Evolutionary conservation across 2,113 vertebrate species (phyloP).

Genomic region (Chloropsis hardwickii): DNA sequence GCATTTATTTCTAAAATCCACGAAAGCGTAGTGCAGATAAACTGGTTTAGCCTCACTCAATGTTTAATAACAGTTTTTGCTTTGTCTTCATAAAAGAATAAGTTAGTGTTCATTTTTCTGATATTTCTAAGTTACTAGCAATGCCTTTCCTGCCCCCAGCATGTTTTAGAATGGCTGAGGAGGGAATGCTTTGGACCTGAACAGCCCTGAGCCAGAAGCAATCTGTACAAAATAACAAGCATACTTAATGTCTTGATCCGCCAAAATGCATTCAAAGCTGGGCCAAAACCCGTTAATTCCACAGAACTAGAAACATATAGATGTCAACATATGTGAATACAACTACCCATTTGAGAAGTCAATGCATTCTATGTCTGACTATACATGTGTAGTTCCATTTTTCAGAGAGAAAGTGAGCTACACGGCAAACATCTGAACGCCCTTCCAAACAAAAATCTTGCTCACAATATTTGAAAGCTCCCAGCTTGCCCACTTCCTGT

Average conservation of each 20-base stretch:
- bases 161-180: neutral
- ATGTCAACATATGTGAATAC: neutral
- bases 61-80: neutral
- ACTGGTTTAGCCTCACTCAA: neutral
- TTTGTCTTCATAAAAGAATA: neutral
- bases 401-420: neutral
- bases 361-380: neutral
- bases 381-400: neutral
- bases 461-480: neutral
- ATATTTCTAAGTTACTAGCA: neutral
- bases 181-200: neutral
- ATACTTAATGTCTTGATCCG: neutral
- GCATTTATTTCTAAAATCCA: neutral
- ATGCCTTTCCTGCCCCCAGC: neutral
- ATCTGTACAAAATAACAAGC: neutral
- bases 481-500: neutral
- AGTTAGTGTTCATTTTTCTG: neutral
- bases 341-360: rapidly evolving
- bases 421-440: neutral
- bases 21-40: neutral
- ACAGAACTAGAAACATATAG: neutral
- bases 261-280: neutral
- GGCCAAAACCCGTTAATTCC: neutral
- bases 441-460: neutral
- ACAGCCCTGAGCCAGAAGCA: neutral